Evolutionary conservation across 2,113 vertebrate species (phyloP).

Genomic region (chimpanzee (Pan troglodytes)): NHGRI_mPanTro3-v2.1_pri NC_072415.2:79515001-79515500

Average conservation of each 20-base stretch:
- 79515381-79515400: no score
- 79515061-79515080: neutral
- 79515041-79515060: neutral
- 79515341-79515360: no score
- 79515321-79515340: no score
- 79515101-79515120: neutral
- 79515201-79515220: neutral
- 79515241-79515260: neutral
- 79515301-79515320: no score
- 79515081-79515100: neutral
- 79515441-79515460: conserved; percentile 84
- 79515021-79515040: neutral
- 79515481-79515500: conserved; percentile 92
- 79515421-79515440: neutral
- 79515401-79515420: no score
- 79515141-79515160: neutral
- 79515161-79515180: neutral
- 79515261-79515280: neutral
- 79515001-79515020: neutral
- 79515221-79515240: neutral
- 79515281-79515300: neutral
- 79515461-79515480: conserved; percentile 90
- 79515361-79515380: no score
- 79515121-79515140: neutral
- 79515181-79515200: neutral